Conservation (phyloP, 2,888 invertebrate species). For the Clostera curtula region DNA sequence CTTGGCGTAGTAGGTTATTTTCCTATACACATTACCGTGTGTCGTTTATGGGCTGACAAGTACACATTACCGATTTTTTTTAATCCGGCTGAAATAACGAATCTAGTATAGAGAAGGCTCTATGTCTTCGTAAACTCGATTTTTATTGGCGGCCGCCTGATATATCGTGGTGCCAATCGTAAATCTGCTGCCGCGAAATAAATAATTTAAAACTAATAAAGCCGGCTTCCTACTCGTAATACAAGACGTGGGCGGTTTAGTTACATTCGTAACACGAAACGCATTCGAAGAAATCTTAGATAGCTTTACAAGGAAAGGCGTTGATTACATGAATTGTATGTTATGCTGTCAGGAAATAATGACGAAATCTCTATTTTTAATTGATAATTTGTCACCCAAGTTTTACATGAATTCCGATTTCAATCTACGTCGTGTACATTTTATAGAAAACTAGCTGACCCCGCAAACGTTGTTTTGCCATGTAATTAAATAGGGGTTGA, state of each 20-base stretch:
- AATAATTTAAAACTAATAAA: slow-evolving; percentile 75
- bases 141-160: slow-evolving; percentile 68
- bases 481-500: no score
- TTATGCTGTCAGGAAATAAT: slow-evolving; percentile 2
- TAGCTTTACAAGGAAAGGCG: slow-evolving; percentile 7
- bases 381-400: no score
- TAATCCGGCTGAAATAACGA: no score
- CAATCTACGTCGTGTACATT: no score
- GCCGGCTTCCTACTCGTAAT: slow-evolving; percentile 31
- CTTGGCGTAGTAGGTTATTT: no score
- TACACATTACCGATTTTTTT: no score
- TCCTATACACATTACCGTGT: no score
- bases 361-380: no score
- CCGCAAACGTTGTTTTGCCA: no score
- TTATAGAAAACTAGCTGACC: no score
- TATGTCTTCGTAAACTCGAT: slow-evolving; percentile 28
- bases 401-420: no score
- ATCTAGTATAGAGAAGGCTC: slow-evolving; percentile 14
- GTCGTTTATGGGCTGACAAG: no score
- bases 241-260: slow-evolving; percentile 15
- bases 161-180: slow-evolving; percentile 67
- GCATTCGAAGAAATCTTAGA: slow-evolving; percentile 16
- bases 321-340: slow-evolving; percentile 13
- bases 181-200: slow-evolving; percentile 69
- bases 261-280: slow-evolving; percentile 17